These are phyloP conservation scores for Bathynomus jamesi DNA, from an alignment of 1,140 invertebrate species.

Conservation along the genomic window DNA sequence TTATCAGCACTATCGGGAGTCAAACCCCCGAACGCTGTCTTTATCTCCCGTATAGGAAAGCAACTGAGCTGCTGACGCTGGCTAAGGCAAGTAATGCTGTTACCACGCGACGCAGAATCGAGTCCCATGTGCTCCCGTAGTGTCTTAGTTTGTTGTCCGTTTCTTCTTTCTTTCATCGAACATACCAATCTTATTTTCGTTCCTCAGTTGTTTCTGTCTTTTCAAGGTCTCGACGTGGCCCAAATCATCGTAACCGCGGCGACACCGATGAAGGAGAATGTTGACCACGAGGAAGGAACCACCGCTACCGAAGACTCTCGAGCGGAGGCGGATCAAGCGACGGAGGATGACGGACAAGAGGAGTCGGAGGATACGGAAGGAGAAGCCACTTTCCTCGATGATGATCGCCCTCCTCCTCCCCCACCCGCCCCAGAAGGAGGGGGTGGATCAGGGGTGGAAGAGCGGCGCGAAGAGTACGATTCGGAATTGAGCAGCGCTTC, in stretches of 20 bases:
- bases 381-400: conserved; percentile 28
- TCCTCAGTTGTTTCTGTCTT: too few relatives aligned
- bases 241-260: conserved; percentile 81
- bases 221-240: conserved; percentile 60
- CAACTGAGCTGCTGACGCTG: too few relatives aligned
- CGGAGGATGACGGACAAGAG: conserved; percentile 12
- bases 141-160: too few relatives aligned
- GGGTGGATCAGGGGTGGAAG: conserved; percentile 2
- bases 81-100: too few relatives aligned
- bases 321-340: conserved; percentile 28
- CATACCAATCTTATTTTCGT: too few relatives aligned
- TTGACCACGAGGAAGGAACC: conserved; percentile 57
- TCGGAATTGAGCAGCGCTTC: neutral
- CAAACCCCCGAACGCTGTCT: too few relatives aligned
- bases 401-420: conserved; percentile 20
- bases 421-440: conserved; percentile 12
- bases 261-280: conserved; percentile 67
- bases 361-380: conserved; percentile 23
- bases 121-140: too few relatives aligned
- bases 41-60: too few relatives aligned
- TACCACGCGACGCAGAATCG: too few relatives aligned
- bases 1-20: too few relatives aligned
- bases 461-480: conserved; percentile 6
- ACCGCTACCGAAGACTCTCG: conserved; percentile 40
- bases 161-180: too few relatives aligned